Percentiles rank a stretch among this genome's conserved stretches.
Conservation (phyloP, 2,888 invertebrate genomes). For the Griposia aprilina region DNA sequence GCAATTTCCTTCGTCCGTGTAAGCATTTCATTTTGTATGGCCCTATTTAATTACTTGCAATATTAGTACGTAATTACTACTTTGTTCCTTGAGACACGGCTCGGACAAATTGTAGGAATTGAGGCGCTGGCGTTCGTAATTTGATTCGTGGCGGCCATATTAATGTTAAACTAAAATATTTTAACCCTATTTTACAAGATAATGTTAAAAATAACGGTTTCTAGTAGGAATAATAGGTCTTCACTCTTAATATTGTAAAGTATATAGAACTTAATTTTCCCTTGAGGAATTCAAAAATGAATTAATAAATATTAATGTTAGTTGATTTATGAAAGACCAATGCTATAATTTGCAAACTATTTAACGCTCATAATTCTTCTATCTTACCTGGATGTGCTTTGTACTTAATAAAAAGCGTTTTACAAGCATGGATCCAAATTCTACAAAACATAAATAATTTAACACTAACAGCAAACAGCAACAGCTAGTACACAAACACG, state of each 20-base stretch:
- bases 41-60: constrained; percentile 58
- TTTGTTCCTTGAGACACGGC: constrained; percentile 20
- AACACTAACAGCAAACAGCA: neutral
- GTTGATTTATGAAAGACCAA: neutral
- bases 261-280: neutral
- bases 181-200: neutral
- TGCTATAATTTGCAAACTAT: neutral
- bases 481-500: neutral
- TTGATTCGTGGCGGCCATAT: constrained; percentile 15
- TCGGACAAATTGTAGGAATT: constrained; percentile 7
- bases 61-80: constrained; percentile 53
- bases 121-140: constrained; percentile 13
- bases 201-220: neutral
- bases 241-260: neutral
- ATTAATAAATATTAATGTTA: neutral
- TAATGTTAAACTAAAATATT: neutral
- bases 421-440: neutral
- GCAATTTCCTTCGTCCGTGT: constrained; percentile 70
- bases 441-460: neutral
- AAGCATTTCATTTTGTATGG: constrained; percentile 57
- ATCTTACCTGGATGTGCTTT: neutral
- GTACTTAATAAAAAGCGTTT: neutral
- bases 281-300: neutral
- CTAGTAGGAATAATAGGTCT: neutral
- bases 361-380: neutral